Evolutionary conservation across 2,113 vertebrate species (phyloP).

Genomic region (Mormyrus lacerda): DNA sequence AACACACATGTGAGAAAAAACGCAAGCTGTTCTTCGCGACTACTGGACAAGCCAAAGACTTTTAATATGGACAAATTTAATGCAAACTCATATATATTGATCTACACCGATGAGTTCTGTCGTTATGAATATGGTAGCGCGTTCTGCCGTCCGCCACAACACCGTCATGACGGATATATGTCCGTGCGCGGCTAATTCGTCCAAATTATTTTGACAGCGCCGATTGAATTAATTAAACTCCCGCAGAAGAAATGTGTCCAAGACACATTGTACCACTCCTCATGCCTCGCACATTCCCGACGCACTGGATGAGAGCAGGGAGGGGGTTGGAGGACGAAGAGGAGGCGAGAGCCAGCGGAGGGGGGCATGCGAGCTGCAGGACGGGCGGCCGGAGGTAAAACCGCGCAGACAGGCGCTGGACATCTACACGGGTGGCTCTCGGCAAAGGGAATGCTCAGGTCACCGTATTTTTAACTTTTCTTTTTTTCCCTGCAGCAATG

Average conservation of each 20-base stretch:
- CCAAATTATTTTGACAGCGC: conserved; percentile 69
- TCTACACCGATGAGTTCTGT: conserved; percentile 55
- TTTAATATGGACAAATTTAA: background rate
- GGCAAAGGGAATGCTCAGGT: conserved; percentile 22
- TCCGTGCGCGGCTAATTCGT: conserved; percentile 63
- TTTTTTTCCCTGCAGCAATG: conserved; percentile 27
- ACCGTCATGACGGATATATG: conserved; percentile 66
- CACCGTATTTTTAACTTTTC: background rate
- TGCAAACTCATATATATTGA: conserved; percentile 1
- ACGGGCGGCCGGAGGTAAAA: background rate
- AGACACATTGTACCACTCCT: conserved; percentile 52
- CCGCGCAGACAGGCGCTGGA: background rate
- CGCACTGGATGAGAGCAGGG: conserved; percentile 44
- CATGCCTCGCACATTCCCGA: conserved; percentile 29
- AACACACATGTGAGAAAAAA: conserved; percentile 2
- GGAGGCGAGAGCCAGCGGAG: background rate
- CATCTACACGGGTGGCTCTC: background rate
- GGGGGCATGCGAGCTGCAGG: background rate
- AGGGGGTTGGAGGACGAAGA: conserved; percentile 35
- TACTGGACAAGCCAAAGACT: background rate
- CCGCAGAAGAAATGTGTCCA: conserved; percentile 51
- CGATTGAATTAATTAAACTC: conserved; percentile 70
- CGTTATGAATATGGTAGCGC: conserved; percentile 60
- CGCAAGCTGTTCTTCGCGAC: background rate
- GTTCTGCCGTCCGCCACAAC: conserved; percentile 53